Evolutionary conservation across 2,888 invertebrate genomes (phyloP).

Genomic region (Antheraea yamamai): DNA sequence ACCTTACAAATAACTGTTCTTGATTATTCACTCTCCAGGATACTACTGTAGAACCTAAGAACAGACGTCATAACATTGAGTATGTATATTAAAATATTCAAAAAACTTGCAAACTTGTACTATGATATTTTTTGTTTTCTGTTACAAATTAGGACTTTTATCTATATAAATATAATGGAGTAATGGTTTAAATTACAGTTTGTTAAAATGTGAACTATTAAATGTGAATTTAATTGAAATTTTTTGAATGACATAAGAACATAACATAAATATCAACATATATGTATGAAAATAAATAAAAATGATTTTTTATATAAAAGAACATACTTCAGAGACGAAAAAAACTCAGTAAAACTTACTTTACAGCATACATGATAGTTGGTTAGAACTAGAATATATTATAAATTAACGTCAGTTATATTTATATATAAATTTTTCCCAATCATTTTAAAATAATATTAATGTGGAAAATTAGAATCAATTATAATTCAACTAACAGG

Average conservation of each 20-base stretch:
- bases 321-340: too few species aligned
- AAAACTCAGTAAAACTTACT: not conserved
- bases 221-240: too few species aligned
- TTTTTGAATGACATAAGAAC: too few species aligned
- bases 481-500: not conserved
- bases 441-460: not conserved
- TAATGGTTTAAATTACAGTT: too few species aligned
- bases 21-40: constrained; percentile 98
- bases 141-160: not conserved
- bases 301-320: too few species aligned
- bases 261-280: too few species aligned
- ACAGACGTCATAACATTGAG: not conserved
- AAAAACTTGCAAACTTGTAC: not conserved
- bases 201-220: too few species aligned
- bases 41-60: constrained; percentile 95
- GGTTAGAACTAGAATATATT: not conserved
- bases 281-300: too few species aligned
- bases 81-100: not conserved
- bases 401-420: not conserved
- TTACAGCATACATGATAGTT: not conserved
- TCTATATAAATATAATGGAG: too few species aligned
- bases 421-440: too few species aligned
- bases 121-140: not conserved
- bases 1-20: constrained; percentile 98
- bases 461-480: not conserved